Evolutionary conservation across 2,888 invertebrate genomes (phyloP).

Genomic region (Lasioglossum calceatum): DNA sequence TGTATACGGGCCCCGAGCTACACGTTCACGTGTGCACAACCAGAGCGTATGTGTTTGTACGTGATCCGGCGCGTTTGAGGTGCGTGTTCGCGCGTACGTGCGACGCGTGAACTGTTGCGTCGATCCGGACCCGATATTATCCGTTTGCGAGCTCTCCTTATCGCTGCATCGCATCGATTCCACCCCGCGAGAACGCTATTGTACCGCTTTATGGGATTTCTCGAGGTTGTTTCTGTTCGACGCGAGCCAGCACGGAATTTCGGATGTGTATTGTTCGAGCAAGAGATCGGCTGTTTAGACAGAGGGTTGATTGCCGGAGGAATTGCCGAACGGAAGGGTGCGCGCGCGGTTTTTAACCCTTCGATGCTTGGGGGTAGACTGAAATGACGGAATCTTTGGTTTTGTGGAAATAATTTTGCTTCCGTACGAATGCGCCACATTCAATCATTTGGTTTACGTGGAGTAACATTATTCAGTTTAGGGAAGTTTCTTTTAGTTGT

Average conservation of each 20-base stretch:
- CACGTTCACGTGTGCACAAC: background rate
- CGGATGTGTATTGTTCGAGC: background rate
- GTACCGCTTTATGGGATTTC: slow-evolving; percentile 52
- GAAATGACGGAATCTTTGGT: background rate
- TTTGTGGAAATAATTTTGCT: background rate
- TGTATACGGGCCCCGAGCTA: slow-evolving; percentile 71
- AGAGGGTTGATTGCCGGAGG: slow-evolving; percentile 14
- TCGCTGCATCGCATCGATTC: slow-evolving; percentile 55
- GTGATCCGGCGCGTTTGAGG: background rate
- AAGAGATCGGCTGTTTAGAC: slow-evolving; percentile 6
- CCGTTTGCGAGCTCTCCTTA: slow-evolving; percentile 51
- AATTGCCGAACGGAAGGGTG: background rate
- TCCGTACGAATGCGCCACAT: background rate
- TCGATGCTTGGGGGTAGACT: too few relatives aligned
- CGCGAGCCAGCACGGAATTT: background rate
- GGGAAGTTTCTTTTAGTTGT: too few relatives aligned
- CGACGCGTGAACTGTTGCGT: slow-evolving; percentile 55
- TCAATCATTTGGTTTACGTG: too few relatives aligned
- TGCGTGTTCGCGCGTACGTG: slow-evolving; percentile 6
- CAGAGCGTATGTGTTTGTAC: background rate
- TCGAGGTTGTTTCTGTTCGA: slow-evolving; percentile 44
- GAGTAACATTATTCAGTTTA: too few relatives aligned
- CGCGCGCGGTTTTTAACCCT: background rate
- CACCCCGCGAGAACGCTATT: slow-evolving; percentile 42
- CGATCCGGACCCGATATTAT: slow-evolving; percentile 56